Percentiles rank a stretch among this genome's conserved stretches.
Evolutionary conservation across 2,797 vertebrate species (phyloP).

Genomic region (Brachyrhaphis roseni): DNA sequence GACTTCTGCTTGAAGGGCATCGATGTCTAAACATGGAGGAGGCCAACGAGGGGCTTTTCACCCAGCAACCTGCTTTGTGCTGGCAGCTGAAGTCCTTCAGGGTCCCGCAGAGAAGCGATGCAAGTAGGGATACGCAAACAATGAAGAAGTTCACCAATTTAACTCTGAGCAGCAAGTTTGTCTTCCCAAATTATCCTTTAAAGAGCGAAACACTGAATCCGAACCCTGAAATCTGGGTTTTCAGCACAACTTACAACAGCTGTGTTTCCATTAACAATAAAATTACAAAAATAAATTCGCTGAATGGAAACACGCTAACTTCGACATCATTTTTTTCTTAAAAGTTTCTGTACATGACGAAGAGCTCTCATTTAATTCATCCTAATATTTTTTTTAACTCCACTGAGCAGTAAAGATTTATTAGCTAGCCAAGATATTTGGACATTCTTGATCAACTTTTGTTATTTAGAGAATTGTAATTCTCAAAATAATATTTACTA

Average conservation of each 20-base stretch:
- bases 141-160: constrained; percentile 16
- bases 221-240: not conserved
- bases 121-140: constrained; percentile 70
- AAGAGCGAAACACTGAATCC: not conserved
- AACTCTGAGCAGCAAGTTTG: constrained; percentile 7
- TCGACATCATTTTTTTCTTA: no score
- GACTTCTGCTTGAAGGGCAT: constrained; percentile 40
- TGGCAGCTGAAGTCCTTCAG: constrained; percentile 34
- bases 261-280: no score
- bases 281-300: no score
- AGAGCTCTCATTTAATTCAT: no score
- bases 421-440: no score
- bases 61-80: constrained; percentile 50
- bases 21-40: constrained; percentile 58
- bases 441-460: no score
- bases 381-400: no score
- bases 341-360: no score
- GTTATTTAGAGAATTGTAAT: no score
- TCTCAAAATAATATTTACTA: no score
- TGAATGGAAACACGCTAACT: no score
- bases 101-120: constrained; percentile 57
- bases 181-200: not conserved
- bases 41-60: constrained; percentile 69
- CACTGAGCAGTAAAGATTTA: no score
- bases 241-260: not conserved